A percentile compares a stretch with the other conserved stretches of the same genome.
Conservation (phyloP, 1,140 invertebrate genomes). For the Drosophila lacertosa region DNA sequence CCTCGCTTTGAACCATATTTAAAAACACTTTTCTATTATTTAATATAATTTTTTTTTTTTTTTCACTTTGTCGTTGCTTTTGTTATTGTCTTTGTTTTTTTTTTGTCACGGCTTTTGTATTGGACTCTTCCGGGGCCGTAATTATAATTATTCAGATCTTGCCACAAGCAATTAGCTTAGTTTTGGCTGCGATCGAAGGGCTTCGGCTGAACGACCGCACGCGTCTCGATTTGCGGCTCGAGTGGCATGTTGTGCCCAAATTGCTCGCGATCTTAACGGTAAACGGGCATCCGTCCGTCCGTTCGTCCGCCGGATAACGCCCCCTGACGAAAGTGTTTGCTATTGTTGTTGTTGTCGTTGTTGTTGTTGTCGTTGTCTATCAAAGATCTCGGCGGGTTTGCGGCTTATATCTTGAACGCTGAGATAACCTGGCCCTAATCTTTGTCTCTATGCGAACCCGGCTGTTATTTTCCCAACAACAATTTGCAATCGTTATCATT, state of each 20-base stretch:
- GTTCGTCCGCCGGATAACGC: not conserved
- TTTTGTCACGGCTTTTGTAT: slow-evolving; percentile 33
- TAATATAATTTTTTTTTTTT: slow-evolving; percentile 4
- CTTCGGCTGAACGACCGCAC: slow-evolving; percentile 50
- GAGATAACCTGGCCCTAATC: slow-evolving; percentile 42
- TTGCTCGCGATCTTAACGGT: slow-evolving; percentile 61
- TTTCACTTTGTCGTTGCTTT: not conserved
- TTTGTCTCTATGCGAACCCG: slow-evolving; percentile 13
- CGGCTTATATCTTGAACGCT: slow-evolving; percentile 57
- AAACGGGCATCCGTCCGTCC: slow-evolving; percentile 10
- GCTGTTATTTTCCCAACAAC: slow-evolving; percentile 17
- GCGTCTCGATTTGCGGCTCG: slow-evolving; percentile 46
- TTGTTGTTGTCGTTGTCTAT: slow-evolving; percentile 7
- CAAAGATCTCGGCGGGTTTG: slow-evolving; percentile 13
- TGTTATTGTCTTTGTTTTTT: not conserved
- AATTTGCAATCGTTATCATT: slow-evolving; percentile 27
- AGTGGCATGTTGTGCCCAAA: slow-evolving; percentile 63
- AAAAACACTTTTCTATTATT: no score
- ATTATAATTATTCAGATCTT: slow-evolving; percentile 60
- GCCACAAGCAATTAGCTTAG: slow-evolving; percentile 53
- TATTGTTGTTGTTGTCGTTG: not conserved
- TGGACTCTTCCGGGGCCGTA: slow-evolving; percentile 44
- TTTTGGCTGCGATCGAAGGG: slow-evolving; percentile 13
- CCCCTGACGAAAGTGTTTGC: not conserved
- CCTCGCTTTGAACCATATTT: slow-evolving; percentile 62